Evolutionary conservation across 2,888 invertebrate genomes (phyloP), one percentile per base, ranked within the genome.

Genomic region (Apamea epomidion): DNA sequence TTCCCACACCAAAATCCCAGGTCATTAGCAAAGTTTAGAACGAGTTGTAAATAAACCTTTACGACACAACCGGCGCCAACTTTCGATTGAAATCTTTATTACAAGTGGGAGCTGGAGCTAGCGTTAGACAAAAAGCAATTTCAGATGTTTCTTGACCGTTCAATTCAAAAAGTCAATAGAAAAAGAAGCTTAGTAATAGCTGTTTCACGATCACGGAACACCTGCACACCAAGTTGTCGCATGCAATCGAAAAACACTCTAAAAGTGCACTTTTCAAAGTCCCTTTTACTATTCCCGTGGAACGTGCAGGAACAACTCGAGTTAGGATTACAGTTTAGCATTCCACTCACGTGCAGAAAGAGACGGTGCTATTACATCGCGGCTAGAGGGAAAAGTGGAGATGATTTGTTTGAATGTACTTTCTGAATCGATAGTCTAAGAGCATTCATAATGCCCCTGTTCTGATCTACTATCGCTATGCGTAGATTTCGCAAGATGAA

Each of bases 401-500:
- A 92, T 92, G 92, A 92, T 93, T 91, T 92, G 92, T 93, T 93
- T 91, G 87, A 92, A 90, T 92, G 88, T 92, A 91, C 88, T 92
- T 92, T 91, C 89, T 82, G 87, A 92, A 94, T 94, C 93, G 92
- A 94, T 94, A 93, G 85, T 88, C 85, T 84, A 88, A 91, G 85
- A 91, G 91, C 92, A 93, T 93, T 92, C 90, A 91, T 93, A 93
- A 93, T 91, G 91, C 89, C 91, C 90, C 89, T 82, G 84, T 84
- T 86, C 83, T 70, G 74, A 90, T 92, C 88, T 92, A 85, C 90
- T 89, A 89, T 87, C 88, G 90, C 86, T 91, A 89, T 91, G 91
- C 91, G 91, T 93, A 92, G 91, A 93, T 93, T 94, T 91, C 77
- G 87, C 89, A 91, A 93, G 91, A 94, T 94, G 92, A 94, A 94